phyloP scores from a whole-genome alignment of 2,797 vertebrate genomes.

The Naso thynnoides region DNA sequence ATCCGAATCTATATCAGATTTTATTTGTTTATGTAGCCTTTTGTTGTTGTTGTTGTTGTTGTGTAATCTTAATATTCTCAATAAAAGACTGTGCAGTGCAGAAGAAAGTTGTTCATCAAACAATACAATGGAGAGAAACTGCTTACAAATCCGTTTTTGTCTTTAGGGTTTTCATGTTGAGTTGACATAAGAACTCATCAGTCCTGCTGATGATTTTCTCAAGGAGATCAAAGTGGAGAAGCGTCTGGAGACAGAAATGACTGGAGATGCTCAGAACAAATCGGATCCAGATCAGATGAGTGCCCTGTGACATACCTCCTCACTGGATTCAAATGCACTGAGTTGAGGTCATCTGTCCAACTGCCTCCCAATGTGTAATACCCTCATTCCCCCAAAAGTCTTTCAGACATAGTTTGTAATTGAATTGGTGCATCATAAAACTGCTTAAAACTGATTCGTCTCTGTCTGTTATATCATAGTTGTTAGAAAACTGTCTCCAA shows the following conservation, averaged over 20 bases:
- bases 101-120: slow-evolving; percentile 1
- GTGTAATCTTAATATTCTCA: neutral
- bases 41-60: neutral
- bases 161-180: neutral
- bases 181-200: neutral
- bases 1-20: neutral
- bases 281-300: slow-evolving; percentile 38
- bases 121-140: neutral
- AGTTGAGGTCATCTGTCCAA: neutral
- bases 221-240: slow-evolving; percentile 28
- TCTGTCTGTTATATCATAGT: neutral
- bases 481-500: neutral
- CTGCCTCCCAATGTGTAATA: neutral
- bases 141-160: neutral
- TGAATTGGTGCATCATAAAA: neutral
- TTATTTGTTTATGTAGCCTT: neutral
- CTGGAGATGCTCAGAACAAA: slow-evolving; percentile 30
- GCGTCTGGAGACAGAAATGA: slow-evolving; percentile 5
- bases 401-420: neutral
- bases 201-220: slow-evolving; percentile 9
- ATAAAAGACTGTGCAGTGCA: neutral
- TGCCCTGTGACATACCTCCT: slow-evolving; percentile 19
- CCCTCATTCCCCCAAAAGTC: slow-evolving; percentile 5
- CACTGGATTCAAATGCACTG: slow-evolving; percentile 15
- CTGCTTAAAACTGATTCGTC: neutral